phyloP scores from a whole-genome alignment of 2,888 invertebrate species.

The Archips xylosteana region DNA sequence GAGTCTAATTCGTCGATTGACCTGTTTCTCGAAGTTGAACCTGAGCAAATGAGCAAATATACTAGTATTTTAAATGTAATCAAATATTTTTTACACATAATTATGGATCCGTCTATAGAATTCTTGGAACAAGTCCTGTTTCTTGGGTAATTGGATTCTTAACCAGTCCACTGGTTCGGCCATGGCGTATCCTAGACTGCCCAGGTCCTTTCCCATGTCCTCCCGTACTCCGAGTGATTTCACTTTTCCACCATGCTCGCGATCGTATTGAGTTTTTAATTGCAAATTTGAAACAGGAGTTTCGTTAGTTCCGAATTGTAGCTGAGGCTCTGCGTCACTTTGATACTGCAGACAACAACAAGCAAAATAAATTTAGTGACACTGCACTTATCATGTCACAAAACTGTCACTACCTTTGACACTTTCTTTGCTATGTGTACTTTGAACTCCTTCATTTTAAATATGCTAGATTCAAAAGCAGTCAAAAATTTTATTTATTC shows the following conservation, averaged over 20 bases:
- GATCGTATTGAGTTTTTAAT: constrained; percentile 31
- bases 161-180: constrained; percentile 87
- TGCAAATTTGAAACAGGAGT: constrained; percentile 21
- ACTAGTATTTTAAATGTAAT: background rate
- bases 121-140: constrained; percentile 88
- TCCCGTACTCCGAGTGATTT: constrained; percentile 55
- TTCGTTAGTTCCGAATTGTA: background rate
- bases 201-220: constrained; percentile 77
- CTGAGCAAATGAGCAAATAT: too few species aligned
- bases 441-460: too few species aligned
- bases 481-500: too few species aligned
- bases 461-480: too few species aligned
- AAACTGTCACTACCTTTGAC: too few species aligned
- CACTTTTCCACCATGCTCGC: constrained; percentile 48
- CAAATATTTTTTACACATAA: constrained; percentile 83
- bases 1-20: too few species aligned
- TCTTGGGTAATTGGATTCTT: constrained; percentile 87
- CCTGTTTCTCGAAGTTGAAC: too few species aligned
- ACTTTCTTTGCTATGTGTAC: too few species aligned
- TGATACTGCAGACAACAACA: constrained; percentile 16
- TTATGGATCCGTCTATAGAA: constrained; percentile 88
- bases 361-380: background rate
- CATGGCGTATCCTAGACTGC: constrained; percentile 84
- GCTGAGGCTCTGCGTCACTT: background rate
- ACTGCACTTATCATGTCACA: background rate